A percentile compares a stretch with the other conserved stretches of the same genome.
Evolutionary conservation across 2,888 invertebrate genomes (phyloP).

Genomic region (Hypomecis punctinalis): DNA sequence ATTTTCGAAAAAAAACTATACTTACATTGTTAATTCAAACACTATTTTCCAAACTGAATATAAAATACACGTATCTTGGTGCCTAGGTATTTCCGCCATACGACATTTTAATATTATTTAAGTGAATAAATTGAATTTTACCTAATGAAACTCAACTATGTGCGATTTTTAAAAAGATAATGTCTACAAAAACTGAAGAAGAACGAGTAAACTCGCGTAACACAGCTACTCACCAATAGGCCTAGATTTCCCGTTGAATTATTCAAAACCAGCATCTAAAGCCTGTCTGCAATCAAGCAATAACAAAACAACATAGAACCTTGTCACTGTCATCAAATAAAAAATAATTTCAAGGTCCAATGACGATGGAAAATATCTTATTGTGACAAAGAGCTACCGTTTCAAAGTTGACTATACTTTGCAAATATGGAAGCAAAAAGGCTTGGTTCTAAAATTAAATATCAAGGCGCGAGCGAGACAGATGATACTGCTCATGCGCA

Average conservation of each 20-base stretch:
- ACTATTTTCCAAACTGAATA: too few species aligned
- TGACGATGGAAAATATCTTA: constrained; percentile 35
- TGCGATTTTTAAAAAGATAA: neutral
- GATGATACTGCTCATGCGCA: constrained; percentile 60
- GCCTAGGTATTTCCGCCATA: too few species aligned
- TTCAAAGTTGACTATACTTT: constrained; percentile 44
- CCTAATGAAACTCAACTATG: too few species aligned
- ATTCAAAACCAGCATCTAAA: constrained; percentile 52
- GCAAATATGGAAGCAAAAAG: constrained; percentile 60
- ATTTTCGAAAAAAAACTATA: too few species aligned
- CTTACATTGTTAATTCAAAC: too few species aligned
- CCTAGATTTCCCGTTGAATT: constrained; percentile 51
- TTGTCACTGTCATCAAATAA: constrained; percentile 33
- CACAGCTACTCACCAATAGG: neutral
- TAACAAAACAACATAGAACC: neutral
- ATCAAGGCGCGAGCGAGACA: constrained; percentile 72
- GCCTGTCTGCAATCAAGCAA: constrained; percentile 5
- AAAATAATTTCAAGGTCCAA: neutral
- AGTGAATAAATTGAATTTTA: too few species aligned
- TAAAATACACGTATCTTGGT: too few species aligned
- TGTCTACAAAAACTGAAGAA: neutral
- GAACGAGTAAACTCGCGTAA: neutral
- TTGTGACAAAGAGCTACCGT: constrained; percentile 8
- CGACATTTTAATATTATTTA: too few species aligned
- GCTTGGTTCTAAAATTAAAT: constrained; percentile 78